Percentiles rank a stretch among this genome's conserved stretches.
These are phyloP conservation scores for Hirtodrosophila cameraria DNA, from an alignment of 2,888 invertebrate genomes.

Conservation along the genomic window DNA sequence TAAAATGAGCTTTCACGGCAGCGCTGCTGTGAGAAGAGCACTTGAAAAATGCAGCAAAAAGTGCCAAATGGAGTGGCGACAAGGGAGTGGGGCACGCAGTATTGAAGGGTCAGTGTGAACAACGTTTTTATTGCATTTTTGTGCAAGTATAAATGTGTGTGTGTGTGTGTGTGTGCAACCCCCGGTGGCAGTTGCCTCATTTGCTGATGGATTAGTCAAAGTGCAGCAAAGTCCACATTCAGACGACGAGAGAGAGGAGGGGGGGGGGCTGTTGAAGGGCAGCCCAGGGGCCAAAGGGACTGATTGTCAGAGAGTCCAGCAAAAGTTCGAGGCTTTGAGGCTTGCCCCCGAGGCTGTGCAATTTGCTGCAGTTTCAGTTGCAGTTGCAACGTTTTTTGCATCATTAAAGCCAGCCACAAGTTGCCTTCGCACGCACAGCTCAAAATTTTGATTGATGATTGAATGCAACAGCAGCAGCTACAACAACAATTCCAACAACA, in stretches of 20 bases:
- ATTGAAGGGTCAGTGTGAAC: slow-evolving; percentile 54
- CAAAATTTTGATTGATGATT: slow-evolving; percentile 79
- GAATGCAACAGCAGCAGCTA: slow-evolving; percentile 57
- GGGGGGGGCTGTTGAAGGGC: background rate
- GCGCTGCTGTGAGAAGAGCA: slow-evolving; percentile 45
- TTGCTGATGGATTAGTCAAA: slow-evolving; percentile 80
- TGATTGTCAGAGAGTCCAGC: slow-evolving; percentile 16
- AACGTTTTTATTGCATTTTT: slow-evolving; percentile 60
- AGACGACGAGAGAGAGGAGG: background rate
- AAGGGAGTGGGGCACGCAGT: slow-evolving; percentile 5
- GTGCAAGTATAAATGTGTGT: slow-evolving; percentile 16
- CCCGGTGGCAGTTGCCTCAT: slow-evolving; percentile 66
- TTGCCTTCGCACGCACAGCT: slow-evolving; percentile 70
- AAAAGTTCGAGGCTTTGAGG: slow-evolving; percentile 3
- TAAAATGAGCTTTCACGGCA: slow-evolving; percentile 44
- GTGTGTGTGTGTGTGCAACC: slow-evolving; percentile 40
- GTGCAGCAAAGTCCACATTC: slow-evolving; percentile 52
- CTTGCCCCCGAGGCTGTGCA: slow-evolving; percentile 27
- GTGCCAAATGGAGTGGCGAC: slow-evolving; percentile 35
- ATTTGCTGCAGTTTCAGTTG: slow-evolving; percentile 44
- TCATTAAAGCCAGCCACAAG: slow-evolving; percentile 59
- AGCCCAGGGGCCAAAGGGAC: slow-evolving; percentile 35
- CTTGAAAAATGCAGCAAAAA: slow-evolving; percentile 67
- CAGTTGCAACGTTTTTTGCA: slow-evolving; percentile 47
- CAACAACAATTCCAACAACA: slow-evolving; percentile 32